phyloP scores from a whole-genome alignment of 2,888 invertebrate genomes.

The Aradus depressus region DNA sequence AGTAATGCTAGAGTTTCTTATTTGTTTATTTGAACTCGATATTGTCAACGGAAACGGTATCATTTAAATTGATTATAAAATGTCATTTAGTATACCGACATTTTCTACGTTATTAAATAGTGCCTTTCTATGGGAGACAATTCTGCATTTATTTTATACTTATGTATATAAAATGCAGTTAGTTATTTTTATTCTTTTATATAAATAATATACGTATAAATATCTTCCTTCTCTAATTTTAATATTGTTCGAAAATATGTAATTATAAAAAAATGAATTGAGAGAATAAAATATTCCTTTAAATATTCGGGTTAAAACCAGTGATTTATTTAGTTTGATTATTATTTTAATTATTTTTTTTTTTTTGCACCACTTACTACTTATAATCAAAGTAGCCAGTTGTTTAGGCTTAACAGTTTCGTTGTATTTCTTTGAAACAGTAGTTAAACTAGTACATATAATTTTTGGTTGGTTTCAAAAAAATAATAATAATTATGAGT shows the following conservation, averaged over 20 bases:
- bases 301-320: too few relatives aligned
- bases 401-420: constrained; percentile 8
- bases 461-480: constrained; percentile 1
- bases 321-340: too few relatives aligned
- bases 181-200: constrained; percentile 7
- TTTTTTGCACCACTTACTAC: constrained; percentile 10
- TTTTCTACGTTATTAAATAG: constrained; percentile 18
- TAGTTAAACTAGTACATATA: constrained; percentile 1
- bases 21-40: constrained; percentile 10
- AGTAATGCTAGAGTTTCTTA: constrained; percentile 10
- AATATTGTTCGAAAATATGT: too few relatives aligned
- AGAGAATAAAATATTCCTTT: too few relatives aligned
- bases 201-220: constrained; percentile 6
- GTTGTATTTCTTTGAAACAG: too few relatives aligned
- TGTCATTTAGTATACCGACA: constrained; percentile 6
- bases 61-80: constrained; percentile 11
- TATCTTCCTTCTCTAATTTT: constrained; percentile 1
- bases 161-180: constrained; percentile 8
- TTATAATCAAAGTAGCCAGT: constrained; percentile 5
- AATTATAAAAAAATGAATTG: too few relatives aligned
- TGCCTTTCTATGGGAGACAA: constrained; percentile 26
- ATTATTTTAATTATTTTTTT: background rate
- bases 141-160: constrained; percentile 18
- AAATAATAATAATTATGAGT: too few relatives aligned
- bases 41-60: constrained; percentile 7